phyloP scores from a whole-genome alignment of 2,888 invertebrate species.

The Drosophila percnosoma region DNA sequence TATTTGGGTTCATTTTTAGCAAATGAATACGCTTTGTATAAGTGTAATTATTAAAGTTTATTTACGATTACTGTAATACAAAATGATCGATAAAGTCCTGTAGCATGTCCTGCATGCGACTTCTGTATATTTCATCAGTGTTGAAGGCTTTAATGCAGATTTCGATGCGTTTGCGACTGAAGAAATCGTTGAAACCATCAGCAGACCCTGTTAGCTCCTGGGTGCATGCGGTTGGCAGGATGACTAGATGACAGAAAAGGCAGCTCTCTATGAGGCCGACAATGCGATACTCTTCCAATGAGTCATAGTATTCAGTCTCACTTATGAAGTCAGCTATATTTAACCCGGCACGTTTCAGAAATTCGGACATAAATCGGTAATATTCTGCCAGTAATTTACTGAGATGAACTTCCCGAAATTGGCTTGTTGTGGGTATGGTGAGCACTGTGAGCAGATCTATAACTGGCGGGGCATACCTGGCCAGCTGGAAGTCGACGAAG shows the following conservation, averaged over 20 bases:
- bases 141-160: slow-evolving; percentile 87
- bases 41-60: slow-evolving; percentile 2
- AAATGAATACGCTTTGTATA: not conserved
- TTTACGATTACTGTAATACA: slow-evolving; percentile 51
- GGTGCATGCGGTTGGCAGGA: slow-evolving; percentile 86
- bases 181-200: slow-evolving; percentile 86
- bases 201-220: slow-evolving; percentile 85
- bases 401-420: slow-evolving; percentile 85
- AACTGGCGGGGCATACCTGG: slow-evolving; percentile 88
- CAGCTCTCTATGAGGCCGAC: slow-evolving; percentile 87
- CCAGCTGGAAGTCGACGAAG: slow-evolving; percentile 89
- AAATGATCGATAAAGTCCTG: slow-evolving; percentile 86
- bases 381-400: slow-evolving; percentile 86
- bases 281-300: slow-evolving; percentile 85
- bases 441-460: slow-evolving; percentile 87
- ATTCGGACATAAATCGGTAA: slow-evolving; percentile 85
- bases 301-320: slow-evolving; percentile 84
- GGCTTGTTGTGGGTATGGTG: slow-evolving; percentile 85
- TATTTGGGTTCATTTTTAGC: slow-evolving; percentile 7
- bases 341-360: slow-evolving; percentile 85
- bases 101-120: slow-evolving; percentile 86
- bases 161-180: slow-evolving; percentile 86
- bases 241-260: slow-evolving; percentile 86
- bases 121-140: slow-evolving; percentile 85
- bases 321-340: slow-evolving; percentile 84